Conservation (phyloP, 2,113 vertebrate genomes). For the Columba janthina region DNA sequence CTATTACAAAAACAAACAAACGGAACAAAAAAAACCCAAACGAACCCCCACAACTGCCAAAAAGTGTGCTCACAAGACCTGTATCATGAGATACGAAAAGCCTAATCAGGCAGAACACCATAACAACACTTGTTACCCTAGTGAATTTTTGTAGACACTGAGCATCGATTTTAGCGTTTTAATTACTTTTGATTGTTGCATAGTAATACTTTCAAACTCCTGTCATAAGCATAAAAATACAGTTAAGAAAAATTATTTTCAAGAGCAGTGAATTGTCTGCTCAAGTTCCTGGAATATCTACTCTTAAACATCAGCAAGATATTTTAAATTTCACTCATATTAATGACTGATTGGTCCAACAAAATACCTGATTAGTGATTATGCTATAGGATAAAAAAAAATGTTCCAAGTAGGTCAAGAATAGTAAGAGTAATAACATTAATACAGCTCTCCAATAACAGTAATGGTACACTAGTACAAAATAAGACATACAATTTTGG, state of each 20-base stretch:
- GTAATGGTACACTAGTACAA: not conserved
- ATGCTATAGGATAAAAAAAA: not conserved
- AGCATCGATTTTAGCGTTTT: not conserved
- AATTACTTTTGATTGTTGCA: not conserved
- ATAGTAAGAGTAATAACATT: not conserved
- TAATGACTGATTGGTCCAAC: not conserved
- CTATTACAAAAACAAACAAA: not conserved
- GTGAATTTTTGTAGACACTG: not conserved
- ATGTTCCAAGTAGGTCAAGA: not conserved
- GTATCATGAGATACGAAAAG: not conserved
- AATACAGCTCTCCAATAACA: not conserved
- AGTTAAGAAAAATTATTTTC: not conserved
- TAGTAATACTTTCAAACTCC: not conserved
- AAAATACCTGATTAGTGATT: not conserved
- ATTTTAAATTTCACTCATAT: not conserved
- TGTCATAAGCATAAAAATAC: not conserved
- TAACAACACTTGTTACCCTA: not conserved
- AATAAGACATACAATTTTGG: not conserved
- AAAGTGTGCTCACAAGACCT: not conserved
- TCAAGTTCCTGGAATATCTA: not conserved
- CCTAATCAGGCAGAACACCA: not conserved
- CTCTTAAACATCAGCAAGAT: not conserved
- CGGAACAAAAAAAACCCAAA: too few relatives aligned
- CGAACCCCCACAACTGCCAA: not conserved
- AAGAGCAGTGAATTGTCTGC: not conserved